Percentiles rank a stretch among this genome's conserved stretches.
Evolutionary conservation across 1,140 invertebrate genomes (phyloP).

Genomic region (Drosophila ananassae): DNA sequence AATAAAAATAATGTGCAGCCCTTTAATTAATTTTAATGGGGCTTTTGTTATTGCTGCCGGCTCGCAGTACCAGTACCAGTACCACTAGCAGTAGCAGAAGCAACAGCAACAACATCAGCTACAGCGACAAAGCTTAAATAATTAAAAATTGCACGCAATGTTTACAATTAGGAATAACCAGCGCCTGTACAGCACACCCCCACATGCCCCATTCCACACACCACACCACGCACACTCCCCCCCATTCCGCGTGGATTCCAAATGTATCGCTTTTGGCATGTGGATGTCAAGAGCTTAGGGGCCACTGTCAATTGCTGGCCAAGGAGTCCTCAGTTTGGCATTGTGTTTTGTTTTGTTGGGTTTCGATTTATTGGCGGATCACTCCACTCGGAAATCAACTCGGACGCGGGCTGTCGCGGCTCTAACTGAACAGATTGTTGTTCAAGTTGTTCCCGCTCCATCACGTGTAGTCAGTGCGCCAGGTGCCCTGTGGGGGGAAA

Average conservation of each 20-base stretch:
- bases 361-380: constrained; percentile 45
- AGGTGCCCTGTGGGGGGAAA: constrained; percentile 68
- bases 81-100: not conserved
- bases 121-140: constrained; percentile 75
- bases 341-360: constrained; percentile 60
- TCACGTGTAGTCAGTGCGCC: constrained; percentile 84
- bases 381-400: constrained; percentile 11
- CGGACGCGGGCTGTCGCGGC: constrained; percentile 24
- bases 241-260: not conserved
- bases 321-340: constrained; percentile 78
- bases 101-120: constrained; percentile 20
- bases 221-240: not conserved
- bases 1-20: constrained; percentile 75
- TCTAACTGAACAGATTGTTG: constrained; percentile 83
- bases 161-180: constrained; percentile 82
- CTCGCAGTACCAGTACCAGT: constrained; percentile 14
- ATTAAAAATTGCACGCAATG: constrained; percentile 84
- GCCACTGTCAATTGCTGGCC: constrained; percentile 45
- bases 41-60: constrained; percentile 57
- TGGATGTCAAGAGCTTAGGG: constrained; percentile 37
- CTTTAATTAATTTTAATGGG: constrained; percentile 82
- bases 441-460: constrained; percentile 84
- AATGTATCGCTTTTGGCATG: constrained; percentile 2
- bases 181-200: constrained; percentile 45
- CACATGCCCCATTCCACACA: constrained; percentile 1